Evolutionary conservation across 2,113 vertebrate genomes (phyloP).

Genomic region (Mustelus asterias): DNA sequence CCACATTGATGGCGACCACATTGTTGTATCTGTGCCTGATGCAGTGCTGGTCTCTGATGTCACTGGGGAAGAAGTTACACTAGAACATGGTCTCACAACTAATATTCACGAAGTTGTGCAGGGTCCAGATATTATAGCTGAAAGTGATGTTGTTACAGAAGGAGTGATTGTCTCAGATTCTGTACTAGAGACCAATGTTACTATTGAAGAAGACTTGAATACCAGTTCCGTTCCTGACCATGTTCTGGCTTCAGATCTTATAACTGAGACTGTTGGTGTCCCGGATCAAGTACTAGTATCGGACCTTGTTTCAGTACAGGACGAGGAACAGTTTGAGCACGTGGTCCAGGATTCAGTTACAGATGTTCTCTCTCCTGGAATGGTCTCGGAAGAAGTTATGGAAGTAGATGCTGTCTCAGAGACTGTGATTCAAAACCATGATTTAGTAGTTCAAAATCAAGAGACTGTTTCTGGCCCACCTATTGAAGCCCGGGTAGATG

Average conservation of each 20-base stretch:
- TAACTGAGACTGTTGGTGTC: conserved; percentile 64
- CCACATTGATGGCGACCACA: conserved; percentile 95
- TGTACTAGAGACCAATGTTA: conserved; percentile 75
- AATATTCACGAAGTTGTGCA: conserved; percentile 69
- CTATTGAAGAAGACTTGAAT: conserved; percentile 86
- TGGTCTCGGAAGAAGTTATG: conserved; percentile 89
- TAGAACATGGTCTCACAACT: conserved; percentile 82
- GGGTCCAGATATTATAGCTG: conserved; percentile 75
- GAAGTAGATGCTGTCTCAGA: conserved; percentile 79
- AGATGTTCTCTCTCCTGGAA: conserved; percentile 59
- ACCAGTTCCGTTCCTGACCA: conserved; percentile 54
- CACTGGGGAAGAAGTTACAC: conserved; percentile 85
- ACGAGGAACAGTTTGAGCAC: conserved; percentile 75
- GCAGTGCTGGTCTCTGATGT: conserved; percentile 93
- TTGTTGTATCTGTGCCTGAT: conserved; percentile 94
- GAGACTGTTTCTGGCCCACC: conserved; percentile 57
- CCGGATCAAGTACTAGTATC: conserved; percentile 93
- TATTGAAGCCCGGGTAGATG: conserved; percentile 83
- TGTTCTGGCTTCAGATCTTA: conserved; percentile 77
- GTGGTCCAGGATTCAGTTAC: conserved; percentile 68
- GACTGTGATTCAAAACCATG: conserved; percentile 75
- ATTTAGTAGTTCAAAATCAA: conserved; percentile 53
- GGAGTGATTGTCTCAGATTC: conserved; percentile 83
- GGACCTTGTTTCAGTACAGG: conserved; percentile 79
- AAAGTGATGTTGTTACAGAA: conserved; percentile 72